A percentile compares a stretch with the other conserved stretches of the same genome.
phyloP scores from a whole-genome alignment of 2,888 invertebrate genomes.

The Cryptus armator region DNA sequence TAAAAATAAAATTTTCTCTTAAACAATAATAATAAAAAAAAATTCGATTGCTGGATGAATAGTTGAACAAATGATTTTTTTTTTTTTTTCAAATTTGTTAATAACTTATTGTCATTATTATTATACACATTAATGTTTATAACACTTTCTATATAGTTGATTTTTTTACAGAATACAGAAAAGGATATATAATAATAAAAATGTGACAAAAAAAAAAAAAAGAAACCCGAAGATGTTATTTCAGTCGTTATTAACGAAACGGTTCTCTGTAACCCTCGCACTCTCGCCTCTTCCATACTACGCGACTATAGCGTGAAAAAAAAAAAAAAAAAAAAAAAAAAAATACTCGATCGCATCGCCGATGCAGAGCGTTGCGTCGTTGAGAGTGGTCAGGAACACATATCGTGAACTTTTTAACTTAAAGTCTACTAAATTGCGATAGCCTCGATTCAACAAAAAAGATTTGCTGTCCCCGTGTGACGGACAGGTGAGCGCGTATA shows the following conservation, averaged over 20 bases:
- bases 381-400: slow-evolving; percentile 65
- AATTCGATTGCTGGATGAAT: no score
- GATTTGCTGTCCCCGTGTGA: not conserved
- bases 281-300: not conserved
- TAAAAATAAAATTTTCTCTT: no score
- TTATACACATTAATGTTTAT: no score
- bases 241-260: not conserved
- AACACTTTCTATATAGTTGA: no score
- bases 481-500: not conserved
- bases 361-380: slow-evolving; percentile 37
- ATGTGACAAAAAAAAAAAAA: not conserved
- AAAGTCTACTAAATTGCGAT: not conserved
- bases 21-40: no score
- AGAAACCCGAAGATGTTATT: not conserved
- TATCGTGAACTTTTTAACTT: slow-evolving; percentile 31
- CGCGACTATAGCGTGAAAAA: not conserved
- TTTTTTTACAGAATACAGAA: no score
- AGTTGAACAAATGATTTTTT: no score
- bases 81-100: no score
- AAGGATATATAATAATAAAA: not conserved
- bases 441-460: not conserved
- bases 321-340: slow-evolving; percentile 3
- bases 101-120: no score
- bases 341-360: not conserved
- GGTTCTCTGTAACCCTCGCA: not conserved